Evolutionary conservation across 2,797 vertebrate species (phyloP), one percentile per base, ranked within the genome.

Genomic region (Gymnopithys bicolor): DNA sequence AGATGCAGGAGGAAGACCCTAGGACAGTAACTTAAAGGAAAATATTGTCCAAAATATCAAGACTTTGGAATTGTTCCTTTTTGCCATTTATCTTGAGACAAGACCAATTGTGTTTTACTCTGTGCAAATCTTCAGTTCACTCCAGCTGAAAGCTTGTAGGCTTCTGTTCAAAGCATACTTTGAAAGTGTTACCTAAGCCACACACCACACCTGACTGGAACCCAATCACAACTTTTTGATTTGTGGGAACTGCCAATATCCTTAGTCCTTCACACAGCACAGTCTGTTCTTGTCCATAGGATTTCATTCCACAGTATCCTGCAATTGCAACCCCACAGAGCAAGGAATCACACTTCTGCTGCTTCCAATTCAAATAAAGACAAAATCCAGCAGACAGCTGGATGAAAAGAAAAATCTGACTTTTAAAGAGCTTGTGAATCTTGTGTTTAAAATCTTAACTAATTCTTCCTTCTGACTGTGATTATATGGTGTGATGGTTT

Each of bases 301-400:
- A 25, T 84, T 91, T 95, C 82, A 89, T 87, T 95, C 89, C 84
- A 73, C 48, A 84, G 45, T 51, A 86, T 91, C 62, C 51, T 17
- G 0, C 51, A 95, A 41, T 6, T 85, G 51, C 51, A 92, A n/a
- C n/a, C 49, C 41, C 53, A 56, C 27, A 33, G 68, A 14, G 53
- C 0, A 89, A 51, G 32, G 68, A 89, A 80, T 91, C 90, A 81
- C 89, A 68, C 64, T 89, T 93, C 68, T 80, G 58, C 48, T 77
- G 39, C 71, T 92, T 96, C 89, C 84, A 93, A 62, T 75, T 78
- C 87, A 95, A 91, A 93, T 87, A 97, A 80, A 85, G 76, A 78
- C 62, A 86, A 87, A 83, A 68, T 80, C 51, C 84, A 94, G 33
- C 62, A 84, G 73, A 71, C 71, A 92, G 59, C 17, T 81, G 84